phyloP scores from a whole-genome alignment of 1,140 invertebrate genomes.

The Drosophila nannoptera region DNA sequence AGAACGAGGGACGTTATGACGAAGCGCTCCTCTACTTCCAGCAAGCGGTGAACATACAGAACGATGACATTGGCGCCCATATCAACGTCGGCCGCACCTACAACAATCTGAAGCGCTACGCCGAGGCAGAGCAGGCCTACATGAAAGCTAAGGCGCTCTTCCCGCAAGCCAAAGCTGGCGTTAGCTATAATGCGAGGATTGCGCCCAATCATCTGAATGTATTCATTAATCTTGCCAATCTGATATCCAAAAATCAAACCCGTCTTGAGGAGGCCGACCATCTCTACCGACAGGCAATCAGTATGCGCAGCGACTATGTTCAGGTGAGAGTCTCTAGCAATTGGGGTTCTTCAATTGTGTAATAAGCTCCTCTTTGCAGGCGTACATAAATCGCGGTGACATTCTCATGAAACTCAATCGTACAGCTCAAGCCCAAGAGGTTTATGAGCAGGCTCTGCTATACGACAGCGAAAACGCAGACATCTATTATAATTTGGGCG shows the following conservation, averaged over 20 bases:
- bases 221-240: constrained; percentile 95
- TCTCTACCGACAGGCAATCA: constrained; percentile 95
- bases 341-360: neutral
- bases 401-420: constrained; percentile 97
- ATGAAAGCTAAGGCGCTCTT: constrained; percentile 92
- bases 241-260: constrained; percentile 95
- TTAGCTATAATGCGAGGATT: constrained; percentile 96
- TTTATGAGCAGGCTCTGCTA: constrained; percentile 94
- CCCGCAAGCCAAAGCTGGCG: constrained; percentile 93
- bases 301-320: constrained; percentile 97
- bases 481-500: constrained; percentile 98
- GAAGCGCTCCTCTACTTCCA: constrained; percentile 95
- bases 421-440: constrained; percentile 95
- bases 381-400: constrained; percentile 97
- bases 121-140: constrained; percentile 95
- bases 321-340: constrained; percentile 15
- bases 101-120: constrained; percentile 93
- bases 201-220: constrained; percentile 98
- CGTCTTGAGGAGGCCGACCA: constrained; percentile 95
- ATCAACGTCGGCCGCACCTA: constrained; percentile 97
- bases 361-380: constrained; percentile 81
- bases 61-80: constrained; percentile 97
- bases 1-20: constrained; percentile 89
- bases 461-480: constrained; percentile 97
- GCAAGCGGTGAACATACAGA: constrained; percentile 94